Evolutionary conservation across 2,888 invertebrate species (phyloP).

Genomic region (Campoplex capitator): DNA sequence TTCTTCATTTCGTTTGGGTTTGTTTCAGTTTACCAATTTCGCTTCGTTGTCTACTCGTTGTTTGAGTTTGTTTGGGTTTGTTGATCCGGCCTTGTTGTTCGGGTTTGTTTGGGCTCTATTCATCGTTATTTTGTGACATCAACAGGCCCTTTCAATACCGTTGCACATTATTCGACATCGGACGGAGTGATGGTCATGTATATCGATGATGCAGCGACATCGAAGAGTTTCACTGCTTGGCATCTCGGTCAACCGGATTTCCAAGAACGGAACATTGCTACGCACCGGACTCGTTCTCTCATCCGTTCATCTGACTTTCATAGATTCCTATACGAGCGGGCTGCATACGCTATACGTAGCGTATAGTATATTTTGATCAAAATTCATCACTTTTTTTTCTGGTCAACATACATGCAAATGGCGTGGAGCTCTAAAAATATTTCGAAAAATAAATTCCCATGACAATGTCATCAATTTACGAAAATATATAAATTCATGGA

Average conservation of each 20-base stretch:
- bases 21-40: too few species aligned
- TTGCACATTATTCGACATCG: conserved; percentile 24
- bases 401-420: neutral
- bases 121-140: conserved; percentile 4
- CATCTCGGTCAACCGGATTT: conserved; percentile 68
- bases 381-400: neutral
- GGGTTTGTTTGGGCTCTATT: too few species aligned
- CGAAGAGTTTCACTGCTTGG: conserved; percentile 67
- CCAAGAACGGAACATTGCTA: conserved; percentile 62
- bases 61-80: too few species aligned
- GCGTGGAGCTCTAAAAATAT: neutral
- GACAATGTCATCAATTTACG: neutral
- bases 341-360: neutral
- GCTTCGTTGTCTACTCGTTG: too few species aligned
- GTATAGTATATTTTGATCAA: conserved; percentile 31
- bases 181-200: conserved; percentile 27
- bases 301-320: conserved; percentile 66
- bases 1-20: too few species aligned
- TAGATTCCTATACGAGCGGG: conserved; percentile 51
- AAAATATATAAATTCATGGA: neutral
- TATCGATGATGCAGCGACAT: conserved; percentile 46
- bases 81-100: too few species aligned
- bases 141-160: conserved; percentile 34
- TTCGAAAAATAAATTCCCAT: neutral
- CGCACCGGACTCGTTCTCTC: conserved; percentile 36